Percentiles rank a stretch among this genome's conserved stretches.
Conservation (phyloP, 2,113 vertebrate species). For the Stegastes partitus region DNA sequence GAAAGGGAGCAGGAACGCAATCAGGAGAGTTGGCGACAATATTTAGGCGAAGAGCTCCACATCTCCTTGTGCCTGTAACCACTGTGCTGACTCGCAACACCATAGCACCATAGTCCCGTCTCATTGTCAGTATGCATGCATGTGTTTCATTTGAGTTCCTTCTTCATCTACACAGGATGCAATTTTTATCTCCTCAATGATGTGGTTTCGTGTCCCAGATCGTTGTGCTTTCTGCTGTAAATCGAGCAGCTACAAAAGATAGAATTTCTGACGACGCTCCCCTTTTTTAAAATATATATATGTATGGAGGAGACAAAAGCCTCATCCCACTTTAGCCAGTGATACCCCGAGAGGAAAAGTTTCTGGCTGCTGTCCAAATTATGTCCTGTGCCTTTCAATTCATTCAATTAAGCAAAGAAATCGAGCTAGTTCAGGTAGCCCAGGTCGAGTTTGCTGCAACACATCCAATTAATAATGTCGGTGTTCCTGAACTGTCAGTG, state of each 20-base stretch:
- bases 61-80: slow-evolving; percentile 49
- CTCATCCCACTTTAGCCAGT: neutral
- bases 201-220: slow-evolving; percentile 2
- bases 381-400: slow-evolving; percentile 50
- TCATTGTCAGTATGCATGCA: slow-evolving; percentile 49
- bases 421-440: slow-evolving; percentile 1
- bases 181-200: neutral
- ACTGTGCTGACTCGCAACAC: slow-evolving; percentile 30
- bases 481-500: neutral
- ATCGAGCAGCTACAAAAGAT: neutral
- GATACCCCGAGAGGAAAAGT: neutral
- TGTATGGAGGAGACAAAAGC: neutral
- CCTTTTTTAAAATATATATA: no score
- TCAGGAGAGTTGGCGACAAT: slow-evolving; percentile 4
- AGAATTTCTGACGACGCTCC: no score
- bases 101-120: slow-evolving; percentile 12
- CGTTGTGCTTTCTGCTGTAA: neutral
- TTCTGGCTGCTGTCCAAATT: neutral
- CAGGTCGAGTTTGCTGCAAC: neutral
- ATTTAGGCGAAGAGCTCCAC: slow-evolving; percentile 23
- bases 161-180: neutral
- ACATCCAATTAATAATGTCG: neutral
- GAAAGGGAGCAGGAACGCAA: neutral
- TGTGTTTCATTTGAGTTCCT: slow-evolving; percentile 38
- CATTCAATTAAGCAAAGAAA: slow-evolving; percentile 11